These are phyloP conservation scores for Latrodectus hesperus DNA, from an alignment of 2,888 invertebrate genomes.

Conservation along the genomic window DNA sequence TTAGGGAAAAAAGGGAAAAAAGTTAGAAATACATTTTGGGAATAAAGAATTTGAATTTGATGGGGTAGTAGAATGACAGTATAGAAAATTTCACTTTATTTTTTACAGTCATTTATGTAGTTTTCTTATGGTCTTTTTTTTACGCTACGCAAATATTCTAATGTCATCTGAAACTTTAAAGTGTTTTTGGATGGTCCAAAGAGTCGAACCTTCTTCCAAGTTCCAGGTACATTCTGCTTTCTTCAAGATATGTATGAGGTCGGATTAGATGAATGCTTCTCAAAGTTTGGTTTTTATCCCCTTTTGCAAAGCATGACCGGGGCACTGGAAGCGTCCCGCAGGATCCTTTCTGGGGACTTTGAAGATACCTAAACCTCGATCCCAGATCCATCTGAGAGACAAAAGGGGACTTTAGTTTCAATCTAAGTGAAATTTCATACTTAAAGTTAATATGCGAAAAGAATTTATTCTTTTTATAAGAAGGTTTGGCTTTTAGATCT, in stretches of 20 bases:
- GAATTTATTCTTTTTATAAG: conserved; percentile 3
- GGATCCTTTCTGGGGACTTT: conserved; percentile 7
- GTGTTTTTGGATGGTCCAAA: conserved; percentile 64
- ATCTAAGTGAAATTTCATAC: conserved; percentile 30
- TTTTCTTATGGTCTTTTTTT: conserved; percentile 9
- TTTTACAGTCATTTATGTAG: conserved; percentile 15
- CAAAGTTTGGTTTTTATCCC: neutral
- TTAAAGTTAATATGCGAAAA: conserved; percentile 29
- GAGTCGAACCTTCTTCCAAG: conserved; percentile 25
- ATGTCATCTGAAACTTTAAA: conserved; percentile 68
- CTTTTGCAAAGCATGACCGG: neutral
- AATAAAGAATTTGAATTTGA: conserved; percentile 68
- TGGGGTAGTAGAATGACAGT: conserved; percentile 54
- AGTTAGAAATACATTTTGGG: conserved; percentile 53
- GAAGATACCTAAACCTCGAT: neutral
- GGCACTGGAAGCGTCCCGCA: neutral
- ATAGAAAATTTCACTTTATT: conserved; percentile 45
- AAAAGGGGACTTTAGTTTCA: conserved; percentile 1
- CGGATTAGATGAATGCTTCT: conserved; percentile 14
- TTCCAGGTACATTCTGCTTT: neutral
- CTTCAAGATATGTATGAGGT: conserved; percentile 21
- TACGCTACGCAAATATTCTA: conserved; percentile 52
- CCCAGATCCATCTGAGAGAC: neutral
- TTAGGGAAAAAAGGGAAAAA: conserved; percentile 25
- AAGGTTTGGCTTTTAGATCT: neutral